Base-by-base conservation (phyloP, 2,113 vertebrate genomes). In the Apaloderma vittatum region DNA sequence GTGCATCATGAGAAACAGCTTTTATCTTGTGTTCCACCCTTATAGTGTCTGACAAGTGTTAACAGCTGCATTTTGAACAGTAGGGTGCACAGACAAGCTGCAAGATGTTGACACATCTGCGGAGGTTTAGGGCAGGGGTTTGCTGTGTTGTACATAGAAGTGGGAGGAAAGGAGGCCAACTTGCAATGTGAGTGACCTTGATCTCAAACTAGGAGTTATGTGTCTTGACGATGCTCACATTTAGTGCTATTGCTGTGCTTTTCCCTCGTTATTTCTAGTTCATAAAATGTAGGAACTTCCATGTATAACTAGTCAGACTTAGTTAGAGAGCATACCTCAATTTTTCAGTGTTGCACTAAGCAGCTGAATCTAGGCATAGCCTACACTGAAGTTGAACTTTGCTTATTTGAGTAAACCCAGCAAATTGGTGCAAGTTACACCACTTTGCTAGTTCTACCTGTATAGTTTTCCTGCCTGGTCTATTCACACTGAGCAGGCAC, bases 51-150 rank as follows among this genome's bases (percentile, higher is more conserved):
- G 63, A 45, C 45, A 36, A 52, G 26, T 73, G 36, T 24, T 45
- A 40, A 23, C 61, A 78, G 81, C 55, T 90, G 59, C 65, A 83
- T 70, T 88, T 92, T 68, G 19, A 88, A 32, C 15, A 75, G 29
- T 5, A 37, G 45, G 37, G 48, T 61, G n/a, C 29, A 68, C 22
- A 81, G 22, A 22, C 7, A 73, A 78, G 30, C n/a, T 79, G 52
- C 45, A 79, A 90, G 83, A 51, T 57, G 26, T 32, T 79, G 66
- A 54, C 32, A 46, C 27, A 61, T 63, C 23, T 86, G 36, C 71
- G 30, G 51, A 93, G 27, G 22, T 91, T 54, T 71, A 36, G 30
- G 27, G n/a, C 24, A 77, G 68, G 66, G 13, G 15, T 89, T 91
- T 84, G 22, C n/a, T 89, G 21, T n/a, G 43, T 36, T 89, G 27